These are phyloP conservation scores for Acanthacorydalis orientalis DNA, from an alignment of 2,888 invertebrate species.

Conservation along the genomic window DNA sequence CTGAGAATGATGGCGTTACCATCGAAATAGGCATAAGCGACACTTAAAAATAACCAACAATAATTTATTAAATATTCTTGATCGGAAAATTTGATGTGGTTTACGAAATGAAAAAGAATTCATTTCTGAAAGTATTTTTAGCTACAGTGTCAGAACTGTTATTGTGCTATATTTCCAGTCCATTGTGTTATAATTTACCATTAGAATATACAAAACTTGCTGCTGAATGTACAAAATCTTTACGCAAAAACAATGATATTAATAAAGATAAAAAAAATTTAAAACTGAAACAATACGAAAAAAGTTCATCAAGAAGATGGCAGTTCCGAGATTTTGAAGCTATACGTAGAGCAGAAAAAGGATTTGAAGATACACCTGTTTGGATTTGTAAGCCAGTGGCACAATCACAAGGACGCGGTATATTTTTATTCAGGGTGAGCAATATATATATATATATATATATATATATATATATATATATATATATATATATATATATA, in stretches of 20 bases:
- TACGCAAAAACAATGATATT: slow-evolving; percentile 10
- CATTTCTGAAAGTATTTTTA: too few relatives aligned
- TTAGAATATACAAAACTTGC: slow-evolving; percentile 71
- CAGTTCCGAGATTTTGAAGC: not conserved
- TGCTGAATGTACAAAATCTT: slow-evolving; percentile 49
- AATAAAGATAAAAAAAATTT: not conserved
- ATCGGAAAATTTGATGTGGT: too few relatives aligned
- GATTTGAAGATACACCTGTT: slow-evolving; percentile 28
- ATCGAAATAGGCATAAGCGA: too few relatives aligned
- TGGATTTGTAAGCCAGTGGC: slow-evolving; percentile 85
- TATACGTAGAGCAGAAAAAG: not conserved
- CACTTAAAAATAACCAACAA: too few relatives aligned
- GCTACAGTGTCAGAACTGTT: too few relatives aligned
- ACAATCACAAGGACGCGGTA: slow-evolving; percentile 70
- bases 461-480: not conserved
- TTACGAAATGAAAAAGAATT: too few relatives aligned
- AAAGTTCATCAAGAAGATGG: not conserved
- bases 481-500: not conserved
- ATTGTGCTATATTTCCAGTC: slow-evolving; percentile 33
- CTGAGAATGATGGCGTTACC: too few relatives aligned
- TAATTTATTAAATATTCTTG: too few relatives aligned
- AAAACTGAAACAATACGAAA: not conserved
- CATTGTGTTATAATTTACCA: slow-evolving; percentile 64
- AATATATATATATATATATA: not conserved
- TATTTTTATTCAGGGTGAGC: slow-evolving; percentile 60